phyloP scores from a whole-genome alignment of 2,888 invertebrate species.

The Agriopis aurantiaria region DNA sequence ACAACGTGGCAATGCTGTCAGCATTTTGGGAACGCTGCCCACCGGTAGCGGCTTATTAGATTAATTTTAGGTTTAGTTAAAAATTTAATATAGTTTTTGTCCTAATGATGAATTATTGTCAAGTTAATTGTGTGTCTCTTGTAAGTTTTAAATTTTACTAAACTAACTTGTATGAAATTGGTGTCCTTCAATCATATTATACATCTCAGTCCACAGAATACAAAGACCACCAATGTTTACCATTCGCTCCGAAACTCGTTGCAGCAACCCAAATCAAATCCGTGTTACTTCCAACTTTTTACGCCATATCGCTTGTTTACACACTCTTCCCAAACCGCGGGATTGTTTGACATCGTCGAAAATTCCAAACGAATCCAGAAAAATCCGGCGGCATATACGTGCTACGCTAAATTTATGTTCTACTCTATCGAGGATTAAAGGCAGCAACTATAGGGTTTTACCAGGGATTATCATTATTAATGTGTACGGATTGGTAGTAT shows the following conservation, averaged over 20 bases:
- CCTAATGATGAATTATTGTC: no score
- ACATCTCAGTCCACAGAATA: not conserved
- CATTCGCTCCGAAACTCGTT: slow-evolving; percentile 38
- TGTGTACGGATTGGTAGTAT: not conserved
- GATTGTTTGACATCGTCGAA: slow-evolving; percentile 39
- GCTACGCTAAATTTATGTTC: slow-evolving; percentile 48
- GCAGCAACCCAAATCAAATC: slow-evolving; percentile 39
- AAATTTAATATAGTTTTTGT: no score
- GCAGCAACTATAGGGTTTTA: not conserved
- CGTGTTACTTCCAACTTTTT: slow-evolving; percentile 42
- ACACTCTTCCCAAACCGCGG: slow-evolving; percentile 38
- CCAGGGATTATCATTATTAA: not conserved
- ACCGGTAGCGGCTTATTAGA: no score
- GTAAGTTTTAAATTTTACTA: no score
- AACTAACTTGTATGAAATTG: not conserved
- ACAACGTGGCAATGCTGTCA: no score
- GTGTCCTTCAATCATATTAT: not conserved
- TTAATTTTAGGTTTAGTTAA: no score
- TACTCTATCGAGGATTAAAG: slow-evolving; percentile 43
- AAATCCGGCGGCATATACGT: slow-evolving; percentile 36
- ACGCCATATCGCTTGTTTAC: slow-evolving; percentile 44
- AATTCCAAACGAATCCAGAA: slow-evolving; percentile 31
- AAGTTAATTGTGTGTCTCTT: no score
- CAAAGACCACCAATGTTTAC: slow-evolving; percentile 17
- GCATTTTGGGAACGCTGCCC: no score